phyloP scores from a whole-genome alignment of 2,888 invertebrate species.

The Branchellion lobata region DNA sequence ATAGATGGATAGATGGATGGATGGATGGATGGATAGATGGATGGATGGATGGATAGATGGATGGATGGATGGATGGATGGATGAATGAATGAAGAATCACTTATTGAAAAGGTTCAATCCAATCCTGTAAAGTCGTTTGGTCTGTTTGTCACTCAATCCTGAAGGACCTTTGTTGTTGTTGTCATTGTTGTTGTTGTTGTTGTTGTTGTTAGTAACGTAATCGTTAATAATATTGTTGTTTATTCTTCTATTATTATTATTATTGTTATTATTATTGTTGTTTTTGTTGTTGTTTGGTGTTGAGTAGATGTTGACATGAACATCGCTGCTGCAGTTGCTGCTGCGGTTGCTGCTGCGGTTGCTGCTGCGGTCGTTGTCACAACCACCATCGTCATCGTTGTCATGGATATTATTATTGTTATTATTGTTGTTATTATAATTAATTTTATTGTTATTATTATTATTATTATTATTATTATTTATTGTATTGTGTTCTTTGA shows the following conservation, averaged over 20 bases:
- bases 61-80: no score
- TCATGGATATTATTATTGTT: neutral
- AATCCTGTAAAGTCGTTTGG: conserved; percentile 91
- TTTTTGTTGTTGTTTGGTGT: neutral
- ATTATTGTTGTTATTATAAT: conserved; percentile 7
- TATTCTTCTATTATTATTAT: conserved; percentile 52
- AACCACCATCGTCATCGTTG: conserved; percentile 39
- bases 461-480: no score
- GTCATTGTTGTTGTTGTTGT: conserved; percentile 52
- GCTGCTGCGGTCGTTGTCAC: neutral
- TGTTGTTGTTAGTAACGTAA: neutral
- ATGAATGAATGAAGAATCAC: conserved; percentile 54
- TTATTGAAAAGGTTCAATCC: conserved; percentile 86
- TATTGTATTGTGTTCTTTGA: no score
- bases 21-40: no score
- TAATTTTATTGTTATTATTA: neutral
- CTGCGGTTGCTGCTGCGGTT: neutral
- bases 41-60: no score
- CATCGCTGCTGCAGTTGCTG: neutral
- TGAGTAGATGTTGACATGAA: neutral
- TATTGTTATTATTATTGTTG: conserved; percentile 42
- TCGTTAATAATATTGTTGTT: neutral
- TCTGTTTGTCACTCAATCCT: conserved; percentile 55
- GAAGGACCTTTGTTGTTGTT: conserved; percentile 51
- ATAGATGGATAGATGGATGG: no score